Base-by-base conservation (phyloP, 1,140 invertebrate genomes). In the Sycophaga agraensis region DNA sequence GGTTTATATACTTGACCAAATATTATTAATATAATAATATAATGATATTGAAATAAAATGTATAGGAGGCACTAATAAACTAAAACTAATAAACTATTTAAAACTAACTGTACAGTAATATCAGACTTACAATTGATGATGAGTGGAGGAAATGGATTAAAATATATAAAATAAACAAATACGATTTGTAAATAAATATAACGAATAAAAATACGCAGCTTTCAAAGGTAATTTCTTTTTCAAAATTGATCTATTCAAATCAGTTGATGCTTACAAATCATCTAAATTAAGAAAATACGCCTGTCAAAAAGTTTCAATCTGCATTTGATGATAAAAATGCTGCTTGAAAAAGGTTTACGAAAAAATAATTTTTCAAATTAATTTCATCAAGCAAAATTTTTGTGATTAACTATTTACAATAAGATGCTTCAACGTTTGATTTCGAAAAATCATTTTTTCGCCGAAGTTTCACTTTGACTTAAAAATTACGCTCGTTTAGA, bases 201-300 rank as follows among this genome's bases (percentile, higher is more conserved):
- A 17, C 4, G 19, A 42, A 42, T 42, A 4, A 37, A 24, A 39
- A 37, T 26, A 12, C 26, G 39, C 19, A 53, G 16, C 19, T 42
- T 17, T 19, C 17, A 19, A 42, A 19, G 16, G 19, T 4, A 19
- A 3, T 53, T 34, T 39, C 6, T 39, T 22, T 37, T 53, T 53
- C 12, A 39, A 53, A 53, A 53, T 53, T 39, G 49, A 22, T 53
- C 49, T 53, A 53, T 55, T 55, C n/a, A 14, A 42, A 42, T 55
- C 26, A 43, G 24, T 28, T 42, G 9, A 37, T 16, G 50, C 35
- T 42, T 43, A 43, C 51, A 55, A 28, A 28, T 28, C 22, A 55
- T 31, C 17, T 40, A 55, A 55, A 55, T 55, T 28, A 43, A 43
- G 16, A 55, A 43, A 43, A 55, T 55, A 55, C 8, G 17, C 39